phyloP scores from a whole-genome alignment of 1,140 invertebrate species.

The Drosophila varians region DNA sequence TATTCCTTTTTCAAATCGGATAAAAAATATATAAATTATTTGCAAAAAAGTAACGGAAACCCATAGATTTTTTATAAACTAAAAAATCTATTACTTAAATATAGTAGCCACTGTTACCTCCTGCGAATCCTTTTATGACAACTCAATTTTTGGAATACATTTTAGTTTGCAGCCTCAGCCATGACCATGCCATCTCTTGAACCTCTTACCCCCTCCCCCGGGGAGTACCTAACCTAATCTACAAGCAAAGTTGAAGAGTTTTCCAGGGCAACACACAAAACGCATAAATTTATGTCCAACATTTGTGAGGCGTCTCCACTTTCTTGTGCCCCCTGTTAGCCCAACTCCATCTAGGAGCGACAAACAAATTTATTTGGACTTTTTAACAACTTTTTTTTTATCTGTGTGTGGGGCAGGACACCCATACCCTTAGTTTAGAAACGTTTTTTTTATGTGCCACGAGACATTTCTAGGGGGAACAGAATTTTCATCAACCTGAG shows the following conservation, averaged over 20 bases:
- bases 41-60: too few species aligned
- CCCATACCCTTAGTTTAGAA: conserved; percentile 1
- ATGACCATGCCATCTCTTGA: background rate
- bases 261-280: conserved; percentile 64
- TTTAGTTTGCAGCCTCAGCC: conserved; percentile 68
- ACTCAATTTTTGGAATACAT: conserved; percentile 76
- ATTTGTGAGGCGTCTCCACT: conserved; percentile 51
- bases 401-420: background rate
- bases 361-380: conserved; percentile 80
- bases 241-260: conserved; percentile 56
- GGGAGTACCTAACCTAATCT: conserved; percentile 65
- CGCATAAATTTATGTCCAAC: conserved; percentile 82
- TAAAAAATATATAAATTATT: too few species aligned
- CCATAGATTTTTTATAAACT: too few species aligned
- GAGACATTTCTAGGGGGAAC: conserved; percentile 14
- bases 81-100: background rate
- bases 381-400: conserved; percentile 76
- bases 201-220: background rate
- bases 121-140: conserved; percentile 72
- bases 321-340: conserved; percentile 1
- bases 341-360: conserved; percentile 12
- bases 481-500: conserved; percentile 9
- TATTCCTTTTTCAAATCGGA: too few species aligned
- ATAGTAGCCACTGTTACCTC: conserved; percentile 36
- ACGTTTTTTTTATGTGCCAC: conserved; percentile 43